Evolutionary conservation across 2,113 vertebrate genomes (phyloP), one percentile per base, ranked within the genome.

Genomic region (Micronisus gabar): DNA sequence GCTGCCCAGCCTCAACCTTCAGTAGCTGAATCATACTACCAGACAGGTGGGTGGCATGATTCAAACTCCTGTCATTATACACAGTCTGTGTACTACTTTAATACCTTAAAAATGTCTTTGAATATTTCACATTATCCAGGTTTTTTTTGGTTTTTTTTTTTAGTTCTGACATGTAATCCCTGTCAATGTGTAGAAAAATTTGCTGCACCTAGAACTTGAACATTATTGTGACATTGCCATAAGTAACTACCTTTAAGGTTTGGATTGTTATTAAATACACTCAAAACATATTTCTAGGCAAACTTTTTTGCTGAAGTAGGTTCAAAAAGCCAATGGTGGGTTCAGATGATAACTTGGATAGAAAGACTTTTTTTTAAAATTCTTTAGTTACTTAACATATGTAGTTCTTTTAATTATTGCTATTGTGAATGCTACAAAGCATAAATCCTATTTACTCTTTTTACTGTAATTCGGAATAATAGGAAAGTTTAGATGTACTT

Each of bases 1-100:
- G 98, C 98, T 36, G 97, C 98, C 82, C 99, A 99, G 92, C 98
- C 99, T 12, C 99, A 99, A 56, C 99, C 98, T 86, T 99, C 98
- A 27, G 99, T 99, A 74, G 99, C 99, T 18, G 99, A 99, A 70
- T 99, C 99, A 53, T 99, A 99, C 97, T 99, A 99, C 96, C 99
- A 99, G 97, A 99, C 99, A 97, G 99, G 99, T 99, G 93, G 58
- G 97, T 96, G 86, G 66, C 55, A 59, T 82, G 38, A 78, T 90
- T 70, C 53, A 43, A 76, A 85, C 75, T 71, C 13, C 32, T 56
- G 63, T 88, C 40, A 29, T 63, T 86, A 43, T 82, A 56, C 21
- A 90, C 38, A 66, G 68, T 36, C 79, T 48, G 45, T 47, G n/a
- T 50, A 38, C 47, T 66, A 25, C 38, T 45, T 17, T 18, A 50